Base-by-base conservation (phyloP, 2,797 vertebrate genomes). In the Pipistrellus nathusii region DNA sequence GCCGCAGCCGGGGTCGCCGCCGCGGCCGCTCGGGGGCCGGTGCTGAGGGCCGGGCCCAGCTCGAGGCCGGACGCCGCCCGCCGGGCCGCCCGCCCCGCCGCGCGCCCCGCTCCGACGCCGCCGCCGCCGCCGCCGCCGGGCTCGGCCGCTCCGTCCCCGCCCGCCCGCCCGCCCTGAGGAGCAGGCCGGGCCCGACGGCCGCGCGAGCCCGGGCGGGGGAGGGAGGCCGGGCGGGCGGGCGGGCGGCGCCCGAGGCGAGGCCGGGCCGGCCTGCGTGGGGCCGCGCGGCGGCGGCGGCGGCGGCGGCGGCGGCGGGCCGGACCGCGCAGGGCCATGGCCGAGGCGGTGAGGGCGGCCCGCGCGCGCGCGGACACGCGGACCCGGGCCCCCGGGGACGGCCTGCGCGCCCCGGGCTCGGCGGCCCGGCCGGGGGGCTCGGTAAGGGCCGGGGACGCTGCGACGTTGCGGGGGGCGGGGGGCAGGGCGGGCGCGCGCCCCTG, bases 141-240 rank as follows among this genome's bases (percentile, higher is more conserved):
- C 96, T 77, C 92, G n/a, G 93, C 94, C 66, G 90, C 91, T 71
- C 77, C 91, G 84, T 41, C 72, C 87, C 82, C 85, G 85, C 81
- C 80, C 44, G 44, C 87, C 82, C 85, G 85, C 81, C 80, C 44
- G 44, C 44, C 44, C 44, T 44, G 44, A 44, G 44, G 59, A 81
- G 92, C 95, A 94, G 83, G 86, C 96, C 94, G 96, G 94, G 95
- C 90, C 90, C 96, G 93, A 91, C 92, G 95, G 92, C 90, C 96
- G 94, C 91, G 85, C 89, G 88, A 83, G 78, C 81, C 85, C 88
- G 44, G 46, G 87, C 90, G 51, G 93, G 75, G 82, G 25, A 90
- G 85, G 59, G 78, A 69, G 93, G 78, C 88, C 71, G 89, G 80
- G 75, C 89, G 91, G 76, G 80, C 89, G 35, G 75, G 83, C 85